Conservation (phyloP, 2,113 vertebrate genomes). For the Columba janthina region DNA sequence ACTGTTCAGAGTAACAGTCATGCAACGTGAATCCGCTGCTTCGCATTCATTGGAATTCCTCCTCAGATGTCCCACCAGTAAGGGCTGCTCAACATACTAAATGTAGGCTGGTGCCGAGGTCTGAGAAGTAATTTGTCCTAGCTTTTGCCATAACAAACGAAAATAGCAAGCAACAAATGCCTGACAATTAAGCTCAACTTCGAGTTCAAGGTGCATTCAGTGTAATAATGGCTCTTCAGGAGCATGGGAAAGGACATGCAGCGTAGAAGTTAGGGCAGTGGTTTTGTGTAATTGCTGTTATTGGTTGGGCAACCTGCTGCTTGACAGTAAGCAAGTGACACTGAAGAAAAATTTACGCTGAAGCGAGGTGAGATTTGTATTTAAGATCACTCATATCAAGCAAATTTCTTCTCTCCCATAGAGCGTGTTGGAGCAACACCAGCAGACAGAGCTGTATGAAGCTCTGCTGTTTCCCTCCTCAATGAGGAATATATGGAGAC, state of each 20-base stretch:
- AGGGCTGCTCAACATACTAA: neutral
- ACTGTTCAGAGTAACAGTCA: neutral
- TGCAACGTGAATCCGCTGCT: neutral
- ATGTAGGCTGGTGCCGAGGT: neutral
- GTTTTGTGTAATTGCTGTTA: neutral
- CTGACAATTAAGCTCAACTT: neutral
- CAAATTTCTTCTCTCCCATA: neutral
- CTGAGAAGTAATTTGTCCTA: neutral
- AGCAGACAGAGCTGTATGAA: neutral
- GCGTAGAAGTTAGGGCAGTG: neutral
- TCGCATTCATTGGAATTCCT: neutral
- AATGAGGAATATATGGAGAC: neutral
- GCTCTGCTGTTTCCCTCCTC: neutral
- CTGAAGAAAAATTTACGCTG: neutral
- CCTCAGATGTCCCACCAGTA: neutral
- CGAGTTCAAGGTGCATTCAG: fast-evolving
- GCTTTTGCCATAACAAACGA: neutral
- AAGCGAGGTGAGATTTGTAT: neutral
- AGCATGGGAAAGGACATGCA: neutral
- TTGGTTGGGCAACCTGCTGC: neutral
- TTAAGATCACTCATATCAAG: neutral
- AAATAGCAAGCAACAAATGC: neutral
- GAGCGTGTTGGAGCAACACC: fast-evolving
- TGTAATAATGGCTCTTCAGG: neutral
- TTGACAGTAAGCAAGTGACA: neutral